Percentiles rank a stretch among this genome's conserved stretches.
Conservation (phyloP, 1,140 invertebrate species). For the Episyrphus balteatus region DNA sequence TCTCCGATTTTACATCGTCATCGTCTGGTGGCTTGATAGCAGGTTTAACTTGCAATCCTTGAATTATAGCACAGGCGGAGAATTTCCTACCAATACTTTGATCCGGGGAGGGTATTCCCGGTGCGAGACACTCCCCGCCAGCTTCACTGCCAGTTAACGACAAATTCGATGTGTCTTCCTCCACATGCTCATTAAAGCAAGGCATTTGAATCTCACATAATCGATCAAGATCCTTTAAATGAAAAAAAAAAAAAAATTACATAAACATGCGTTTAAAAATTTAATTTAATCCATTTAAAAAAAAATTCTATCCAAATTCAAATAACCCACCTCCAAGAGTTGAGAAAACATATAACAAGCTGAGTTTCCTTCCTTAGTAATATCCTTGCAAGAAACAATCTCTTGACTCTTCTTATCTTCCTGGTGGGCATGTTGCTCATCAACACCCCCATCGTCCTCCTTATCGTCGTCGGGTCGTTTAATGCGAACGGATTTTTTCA, state of each 20-base stretch:
- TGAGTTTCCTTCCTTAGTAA: background rate
- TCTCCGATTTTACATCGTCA: background rate
- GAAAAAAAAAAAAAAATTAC: background rate
- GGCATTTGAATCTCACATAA: conserved; percentile 26
- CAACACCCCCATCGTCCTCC: too few species aligned
- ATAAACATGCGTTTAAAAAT: background rate
- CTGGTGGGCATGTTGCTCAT: too few species aligned
- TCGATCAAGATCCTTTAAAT: conserved; percentile 23
- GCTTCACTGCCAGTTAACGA: background rate
- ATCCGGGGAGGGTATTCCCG: too few species aligned
- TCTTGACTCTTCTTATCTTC: too few species aligned
- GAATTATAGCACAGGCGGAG: background rate
- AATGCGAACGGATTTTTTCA: conserved; percentile 29
- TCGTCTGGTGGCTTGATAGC: background rate
- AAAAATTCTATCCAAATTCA: background rate
- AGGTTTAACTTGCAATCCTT: conserved; percentile 16
- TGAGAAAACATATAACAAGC: conserved; percentile 25
- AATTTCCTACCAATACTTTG: too few species aligned
- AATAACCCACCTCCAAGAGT: conserved; percentile 18
- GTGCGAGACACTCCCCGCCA: too few species aligned
- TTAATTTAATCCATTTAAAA: background rate
- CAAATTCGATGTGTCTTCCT: conserved; percentile 26
- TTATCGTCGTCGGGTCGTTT: background rate
- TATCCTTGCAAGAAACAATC: too few species aligned
- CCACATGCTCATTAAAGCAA: conserved; percentile 18